phyloP scores from a whole-genome alignment of 1,140 invertebrate genomes.

The Tribolium castaneum region DNA sequence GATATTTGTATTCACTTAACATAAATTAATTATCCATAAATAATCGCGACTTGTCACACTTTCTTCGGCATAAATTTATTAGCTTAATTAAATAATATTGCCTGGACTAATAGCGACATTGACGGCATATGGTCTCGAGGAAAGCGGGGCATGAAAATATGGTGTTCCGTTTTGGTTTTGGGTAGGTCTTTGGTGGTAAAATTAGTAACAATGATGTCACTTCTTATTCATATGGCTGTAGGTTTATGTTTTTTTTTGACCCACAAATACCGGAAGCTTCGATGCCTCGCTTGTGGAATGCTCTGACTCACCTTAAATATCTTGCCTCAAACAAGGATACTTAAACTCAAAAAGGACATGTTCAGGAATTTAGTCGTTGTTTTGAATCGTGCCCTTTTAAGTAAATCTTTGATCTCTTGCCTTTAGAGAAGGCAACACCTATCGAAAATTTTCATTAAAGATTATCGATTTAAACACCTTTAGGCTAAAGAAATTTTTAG shows the following conservation, averaged over 20 bases:
- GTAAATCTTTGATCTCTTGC: too few species aligned
- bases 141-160: conserved; percentile 9
- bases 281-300: background rate
- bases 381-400: background rate
- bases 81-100: conserved; percentile 19
- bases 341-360: background rate
- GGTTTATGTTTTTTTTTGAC: conserved; percentile 17
- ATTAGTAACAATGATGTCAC: background rate
- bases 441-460: background rate
- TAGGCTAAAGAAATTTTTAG: background rate
- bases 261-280: conserved; percentile 17
- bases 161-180: conserved; percentile 8
- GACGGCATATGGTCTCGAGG: conserved; percentile 15
- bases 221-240: background rate
- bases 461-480: background rate
- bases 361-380: background rate
- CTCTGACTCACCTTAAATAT: conserved; percentile 13
- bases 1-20: conserved; percentile 3
- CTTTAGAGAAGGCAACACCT: too few species aligned
- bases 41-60: conserved; percentile 13
- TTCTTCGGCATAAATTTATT: conserved; percentile 25
- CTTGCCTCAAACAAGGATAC: background rate
- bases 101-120: background rate
- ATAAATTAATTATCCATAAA: background rate
- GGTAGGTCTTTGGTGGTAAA: background rate